These are phyloP conservation scores for Cistogaster globosa DNA, from an alignment of 2,888 invertebrate genomes.

Conservation along the genomic window DNA sequence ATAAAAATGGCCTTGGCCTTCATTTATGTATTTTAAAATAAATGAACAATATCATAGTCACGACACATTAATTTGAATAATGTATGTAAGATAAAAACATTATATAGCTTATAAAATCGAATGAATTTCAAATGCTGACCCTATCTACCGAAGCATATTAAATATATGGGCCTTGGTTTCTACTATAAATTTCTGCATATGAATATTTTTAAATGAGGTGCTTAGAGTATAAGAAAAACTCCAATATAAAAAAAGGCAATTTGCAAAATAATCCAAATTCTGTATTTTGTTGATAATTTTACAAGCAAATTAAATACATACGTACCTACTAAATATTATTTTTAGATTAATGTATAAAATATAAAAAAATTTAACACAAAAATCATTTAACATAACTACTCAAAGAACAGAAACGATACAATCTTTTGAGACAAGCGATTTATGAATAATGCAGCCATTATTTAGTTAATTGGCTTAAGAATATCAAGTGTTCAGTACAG, in stretches of 20 bases:
- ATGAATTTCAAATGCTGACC: too few relatives aligned
- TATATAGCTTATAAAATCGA: too few relatives aligned
- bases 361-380: slow-evolving; percentile 62
- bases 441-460: slow-evolving; percentile 7
- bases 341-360: slow-evolving; percentile 54
- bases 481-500: slow-evolving; percentile 41
- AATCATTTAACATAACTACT: slow-evolving; percentile 50
- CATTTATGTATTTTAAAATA: too few relatives aligned
- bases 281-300: slow-evolving; percentile 57
- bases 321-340: slow-evolving; percentile 35
- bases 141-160: too few relatives aligned
- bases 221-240: too few relatives aligned
- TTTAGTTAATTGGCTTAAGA: slow-evolving; percentile 3
- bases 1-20: too few relatives aligned
- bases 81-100: too few relatives aligned
- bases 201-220: too few relatives aligned
- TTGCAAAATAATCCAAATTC: slow-evolving; percentile 42
- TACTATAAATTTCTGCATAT: too few relatives aligned
- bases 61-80: too few relatives aligned
- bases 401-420: slow-evolving; percentile 26
- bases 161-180: too few relatives aligned
- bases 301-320: slow-evolving; percentile 55
- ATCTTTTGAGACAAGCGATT: slow-evolving; percentile 39
- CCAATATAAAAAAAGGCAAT: neutral
- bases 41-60: too few relatives aligned